Conservation (phyloP, 2,888 invertebrate species). For the Amphimallon solstitiale region DNA sequence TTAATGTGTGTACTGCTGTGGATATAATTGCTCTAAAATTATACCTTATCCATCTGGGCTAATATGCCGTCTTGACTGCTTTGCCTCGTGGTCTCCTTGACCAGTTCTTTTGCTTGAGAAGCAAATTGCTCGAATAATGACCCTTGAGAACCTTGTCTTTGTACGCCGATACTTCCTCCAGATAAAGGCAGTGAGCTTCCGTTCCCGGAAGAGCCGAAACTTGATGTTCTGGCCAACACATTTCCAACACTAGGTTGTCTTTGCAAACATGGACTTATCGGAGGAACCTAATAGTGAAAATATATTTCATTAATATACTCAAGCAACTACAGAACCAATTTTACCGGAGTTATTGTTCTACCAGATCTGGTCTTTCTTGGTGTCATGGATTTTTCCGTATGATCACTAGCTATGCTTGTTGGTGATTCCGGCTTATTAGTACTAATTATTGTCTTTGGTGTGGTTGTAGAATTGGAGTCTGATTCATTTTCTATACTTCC, state of each 20-base stretch:
- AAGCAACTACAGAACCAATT: conserved; percentile 7
- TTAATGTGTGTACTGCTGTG: background rate
- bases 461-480: conserved; percentile 80
- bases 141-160: conserved; percentile 83
- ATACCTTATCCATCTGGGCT: conserved; percentile 91
- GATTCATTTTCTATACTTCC: conserved; percentile 79
- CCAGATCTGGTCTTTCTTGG: conserved; percentile 65
- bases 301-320: background rate
- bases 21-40: conserved; percentile 8
- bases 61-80: conserved; percentile 89
- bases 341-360: conserved; percentile 65
- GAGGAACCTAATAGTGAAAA: conserved; percentile 62
- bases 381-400: conserved; percentile 68
- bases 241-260: conserved; percentile 71
- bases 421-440: conserved; percentile 65
- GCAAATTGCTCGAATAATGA: conserved; percentile 90
- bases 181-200: conserved; percentile 58
- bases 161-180: conserved; percentile 58
- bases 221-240: conserved; percentile 72
- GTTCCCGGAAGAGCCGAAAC: conserved; percentile 67
- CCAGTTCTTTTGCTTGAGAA: conserved; percentile 88
- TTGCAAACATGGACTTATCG: conserved; percentile 67
- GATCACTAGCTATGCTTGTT: conserved; percentile 66
- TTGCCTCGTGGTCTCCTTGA: conserved; percentile 87
- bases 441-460: conserved; percentile 77